These are phyloP conservation scores for Tenthredo livida DNA, from an alignment of 2,888 invertebrate species.

Conservation along the genomic window DNA sequence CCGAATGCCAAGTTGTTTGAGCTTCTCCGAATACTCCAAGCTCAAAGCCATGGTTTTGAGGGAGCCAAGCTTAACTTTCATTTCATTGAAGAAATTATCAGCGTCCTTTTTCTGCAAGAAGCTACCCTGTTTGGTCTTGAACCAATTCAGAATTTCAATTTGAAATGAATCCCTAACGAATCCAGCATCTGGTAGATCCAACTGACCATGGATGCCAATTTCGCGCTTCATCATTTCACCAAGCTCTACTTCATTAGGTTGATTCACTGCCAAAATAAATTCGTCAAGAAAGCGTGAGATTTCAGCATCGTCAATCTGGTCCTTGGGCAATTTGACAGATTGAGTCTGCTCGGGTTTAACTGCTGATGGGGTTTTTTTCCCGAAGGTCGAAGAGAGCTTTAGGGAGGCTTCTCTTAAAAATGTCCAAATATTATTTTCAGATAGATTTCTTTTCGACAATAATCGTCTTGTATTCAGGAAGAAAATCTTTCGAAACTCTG, in stretches of 20 bases:
- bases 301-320: not conserved
- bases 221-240: not conserved
- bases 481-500: conserved; percentile 10
- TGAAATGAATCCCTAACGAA: not conserved
- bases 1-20: not conserved
- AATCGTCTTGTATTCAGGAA: not conserved
- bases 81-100: not conserved
- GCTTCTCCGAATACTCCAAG: not conserved
- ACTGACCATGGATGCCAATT: not conserved
- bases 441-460: not conserved
- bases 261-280: not conserved
- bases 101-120: not conserved
- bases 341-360: not conserved
- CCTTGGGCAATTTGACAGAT: not conserved
- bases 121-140: not conserved
- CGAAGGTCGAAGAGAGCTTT: not conserved
- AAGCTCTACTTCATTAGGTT: conserved; percentile 20
- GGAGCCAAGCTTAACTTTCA: not conserved
- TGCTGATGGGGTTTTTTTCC: not conserved
- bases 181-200: not conserved
- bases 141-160: conserved; percentile 1
- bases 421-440: not conserved
- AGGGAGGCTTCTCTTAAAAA: not conserved
- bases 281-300: not conserved
- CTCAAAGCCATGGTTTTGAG: conserved; percentile 2